Conservation (phyloP, 1,140 invertebrate species). For the Contarinia nasturtii region DNA sequence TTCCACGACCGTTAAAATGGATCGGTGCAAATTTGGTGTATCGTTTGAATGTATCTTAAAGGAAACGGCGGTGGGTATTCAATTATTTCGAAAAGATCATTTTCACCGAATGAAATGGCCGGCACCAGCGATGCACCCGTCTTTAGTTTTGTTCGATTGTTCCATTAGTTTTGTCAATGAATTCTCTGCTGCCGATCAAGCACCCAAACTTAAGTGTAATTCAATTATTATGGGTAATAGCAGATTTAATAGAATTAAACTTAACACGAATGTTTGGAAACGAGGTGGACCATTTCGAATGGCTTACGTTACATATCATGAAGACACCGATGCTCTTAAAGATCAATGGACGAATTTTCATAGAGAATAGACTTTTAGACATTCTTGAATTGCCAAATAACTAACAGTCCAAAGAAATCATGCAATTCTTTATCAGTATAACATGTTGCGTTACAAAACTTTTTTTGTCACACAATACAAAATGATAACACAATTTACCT, state of each 20-base stretch:
- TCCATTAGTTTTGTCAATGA: conserved; percentile 29
- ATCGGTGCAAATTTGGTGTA: conserved; percentile 49
- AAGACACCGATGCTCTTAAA: conserved; percentile 38
- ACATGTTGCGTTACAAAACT: too few species aligned
- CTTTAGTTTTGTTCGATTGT: conserved; percentile 28
- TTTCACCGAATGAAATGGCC: conserved; percentile 82
- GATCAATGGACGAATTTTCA: too few species aligned
- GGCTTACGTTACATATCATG: conserved; percentile 60
- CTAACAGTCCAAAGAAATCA: too few species aligned
- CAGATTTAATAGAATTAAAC: conserved; percentile 68
- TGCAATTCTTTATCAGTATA: too few species aligned
- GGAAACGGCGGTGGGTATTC: conserved; percentile 46
- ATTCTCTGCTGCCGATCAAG: conserved; percentile 34
- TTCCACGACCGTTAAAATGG: conserved; percentile 60
- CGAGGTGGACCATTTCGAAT: conserved; percentile 40
- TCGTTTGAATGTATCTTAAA: conserved; percentile 47
- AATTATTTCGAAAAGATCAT: conserved; percentile 64
- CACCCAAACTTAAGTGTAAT: conserved; percentile 33
- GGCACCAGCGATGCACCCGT: conserved; percentile 66
- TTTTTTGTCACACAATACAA: too few species aligned
- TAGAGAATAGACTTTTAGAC: too few species aligned
- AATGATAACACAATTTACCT: too few species aligned
- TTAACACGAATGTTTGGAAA: conserved; percentile 61
- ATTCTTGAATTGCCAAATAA: too few species aligned
- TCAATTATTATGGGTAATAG: conserved; percentile 66